Percentiles rank a stretch among this genome's conserved stretches.
Evolutionary conservation across 2,797 vertebrate genomes (phyloP).

Genomic region (Adelosebastes latens): DNA sequence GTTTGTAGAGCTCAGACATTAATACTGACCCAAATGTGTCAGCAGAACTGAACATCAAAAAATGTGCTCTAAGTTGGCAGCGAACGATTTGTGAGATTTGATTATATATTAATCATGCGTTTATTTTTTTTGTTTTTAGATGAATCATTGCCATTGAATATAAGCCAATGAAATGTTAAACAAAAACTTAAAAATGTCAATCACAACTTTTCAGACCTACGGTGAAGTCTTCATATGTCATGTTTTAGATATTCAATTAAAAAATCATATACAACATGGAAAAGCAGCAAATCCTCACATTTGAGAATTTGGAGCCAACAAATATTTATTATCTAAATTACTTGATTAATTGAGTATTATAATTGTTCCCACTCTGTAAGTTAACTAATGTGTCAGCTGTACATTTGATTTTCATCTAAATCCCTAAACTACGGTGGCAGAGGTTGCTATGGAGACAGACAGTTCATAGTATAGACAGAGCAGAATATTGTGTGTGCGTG

Average conservation of each 20-base stretch:
- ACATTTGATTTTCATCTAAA: neutral
- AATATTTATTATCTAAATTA: neutral
- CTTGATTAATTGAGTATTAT: neutral
- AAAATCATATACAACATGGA: neutral
- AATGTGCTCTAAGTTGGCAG: no score
- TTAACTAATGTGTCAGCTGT: neutral
- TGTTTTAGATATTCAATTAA: neutral
- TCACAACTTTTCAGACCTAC: neutral
- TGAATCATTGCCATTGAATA: neutral
- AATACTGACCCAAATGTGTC: no score
- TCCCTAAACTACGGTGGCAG: neutral
- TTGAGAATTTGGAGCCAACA: neutral
- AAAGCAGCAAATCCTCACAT: neutral
- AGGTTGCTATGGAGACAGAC: constrained; percentile 11
- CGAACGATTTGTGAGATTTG: no score
- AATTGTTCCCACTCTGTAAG: neutral
- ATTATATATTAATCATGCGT: no score
- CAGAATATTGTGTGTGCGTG: neutral
- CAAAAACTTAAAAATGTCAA: neutral
- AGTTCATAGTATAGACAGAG: neutral
- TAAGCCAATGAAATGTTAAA: neutral
- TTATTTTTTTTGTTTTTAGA: no score
- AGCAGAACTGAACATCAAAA: no score
- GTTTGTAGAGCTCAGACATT: no score
- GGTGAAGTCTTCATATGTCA: neutral